These are phyloP conservation scores for Rhorus exstirpatorius DNA, from an alignment of 2,888 invertebrate species.

Conservation along the genomic window DNA sequence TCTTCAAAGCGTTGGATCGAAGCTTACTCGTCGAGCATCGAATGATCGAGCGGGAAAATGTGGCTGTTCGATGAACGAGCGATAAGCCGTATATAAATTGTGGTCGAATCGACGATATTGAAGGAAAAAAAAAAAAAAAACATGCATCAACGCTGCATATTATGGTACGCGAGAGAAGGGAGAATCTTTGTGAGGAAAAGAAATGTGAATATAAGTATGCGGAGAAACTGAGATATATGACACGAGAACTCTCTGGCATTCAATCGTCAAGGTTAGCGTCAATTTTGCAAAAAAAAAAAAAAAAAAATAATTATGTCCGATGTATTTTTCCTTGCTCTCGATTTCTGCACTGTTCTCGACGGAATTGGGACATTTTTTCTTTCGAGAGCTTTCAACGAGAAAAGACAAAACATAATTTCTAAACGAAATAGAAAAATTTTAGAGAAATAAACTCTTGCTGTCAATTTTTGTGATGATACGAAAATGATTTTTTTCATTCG, in stretches of 20 bases:
- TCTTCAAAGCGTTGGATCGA: not conserved
- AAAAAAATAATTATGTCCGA: not conserved
- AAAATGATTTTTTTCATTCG: constrained; percentile 6
- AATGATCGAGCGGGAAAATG: constrained; percentile 38
- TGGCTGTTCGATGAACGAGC: constrained; percentile 53
- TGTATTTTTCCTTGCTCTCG: constrained; percentile 22
- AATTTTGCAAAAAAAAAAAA: constrained; percentile 42
- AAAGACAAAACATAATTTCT: too few species aligned
- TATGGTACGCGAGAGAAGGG: not conserved
- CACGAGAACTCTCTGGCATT: not conserved
- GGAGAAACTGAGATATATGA: constrained; percentile 19
- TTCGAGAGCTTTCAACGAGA: too few species aligned
- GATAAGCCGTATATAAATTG: constrained; percentile 43
- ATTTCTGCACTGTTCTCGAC: not conserved
- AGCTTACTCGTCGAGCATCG: not conserved
- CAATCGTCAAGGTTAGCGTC: constrained; percentile 57
- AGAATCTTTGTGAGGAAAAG: constrained; percentile 7
- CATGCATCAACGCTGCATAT: not conserved
- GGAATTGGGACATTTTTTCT: too few species aligned
- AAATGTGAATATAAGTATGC: too few species aligned
- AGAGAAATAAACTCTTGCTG: not conserved
- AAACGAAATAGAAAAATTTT: too few species aligned
- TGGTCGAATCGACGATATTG: not conserved
- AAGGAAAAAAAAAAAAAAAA: not conserved
- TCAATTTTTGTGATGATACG: not conserved